Conservation (phyloP, 2,888 invertebrate genomes). For the Catonia carolina region DNA sequence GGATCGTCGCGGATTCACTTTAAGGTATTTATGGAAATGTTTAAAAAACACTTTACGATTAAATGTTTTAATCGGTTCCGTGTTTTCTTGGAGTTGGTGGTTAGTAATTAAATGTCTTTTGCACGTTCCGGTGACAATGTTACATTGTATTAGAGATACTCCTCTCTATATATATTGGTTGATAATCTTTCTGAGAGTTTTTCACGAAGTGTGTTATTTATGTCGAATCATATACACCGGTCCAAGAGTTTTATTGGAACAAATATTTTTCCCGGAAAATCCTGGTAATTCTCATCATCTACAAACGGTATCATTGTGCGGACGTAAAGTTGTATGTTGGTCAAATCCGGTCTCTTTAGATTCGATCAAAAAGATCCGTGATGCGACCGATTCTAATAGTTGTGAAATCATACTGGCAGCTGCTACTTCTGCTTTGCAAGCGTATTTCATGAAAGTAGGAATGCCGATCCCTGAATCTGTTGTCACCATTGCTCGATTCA, state of each 20-base stretch:
- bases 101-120: slow-evolving; percentile 37
- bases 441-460: slow-evolving; percentile 46
- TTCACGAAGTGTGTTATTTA: slow-evolving; percentile 33
- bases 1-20: slow-evolving; percentile 15
- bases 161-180: slow-evolving; percentile 34
- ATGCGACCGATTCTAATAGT: slow-evolving; percentile 53
- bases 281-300: slow-evolving; percentile 43
- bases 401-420: slow-evolving; percentile 54
- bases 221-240: slow-evolving; percentile 26
- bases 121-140: slow-evolving; percentile 26
- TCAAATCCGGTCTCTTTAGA: slow-evolving; percentile 56
- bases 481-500: slow-evolving; percentile 56
- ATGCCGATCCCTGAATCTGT: slow-evolving; percentile 49
- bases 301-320: slow-evolving; percentile 60
- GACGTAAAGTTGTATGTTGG: slow-evolving; percentile 62
- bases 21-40: slow-evolving; percentile 29
- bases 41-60: slow-evolving; percentile 40
- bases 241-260: slow-evolving; percentile 51
- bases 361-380: slow-evolving; percentile 51
- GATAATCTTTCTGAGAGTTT: slow-evolving; percentile 30
- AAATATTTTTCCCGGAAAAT: slow-evolving; percentile 50
- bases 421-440: slow-evolving; percentile 55
- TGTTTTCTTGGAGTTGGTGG: slow-evolving; percentile 40
- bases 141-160: slow-evolving; percentile 25
- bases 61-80: slow-evolving; percentile 32